phyloP scores from a whole-genome alignment of 2,888 invertebrate genomes.

The Asteroscopus sphinx region DNA sequence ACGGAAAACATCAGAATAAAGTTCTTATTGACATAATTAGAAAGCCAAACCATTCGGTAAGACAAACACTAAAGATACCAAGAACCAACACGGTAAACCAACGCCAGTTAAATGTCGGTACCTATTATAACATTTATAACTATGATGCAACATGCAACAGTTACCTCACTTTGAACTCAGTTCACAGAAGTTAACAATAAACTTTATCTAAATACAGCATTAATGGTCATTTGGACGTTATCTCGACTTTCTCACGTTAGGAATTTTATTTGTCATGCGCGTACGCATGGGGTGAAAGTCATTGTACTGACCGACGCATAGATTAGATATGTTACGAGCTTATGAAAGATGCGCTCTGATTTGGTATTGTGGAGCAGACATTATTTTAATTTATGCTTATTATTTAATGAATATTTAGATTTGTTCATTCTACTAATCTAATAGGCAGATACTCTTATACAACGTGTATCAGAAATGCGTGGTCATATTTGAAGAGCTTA shows the following conservation, averaged over 20 bases:
- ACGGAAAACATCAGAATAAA: background rate
- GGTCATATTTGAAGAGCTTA: too few species aligned
- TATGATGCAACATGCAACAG: slow-evolving; percentile 49
- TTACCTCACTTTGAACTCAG: slow-evolving; percentile 48
- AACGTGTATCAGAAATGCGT: too few species aligned
- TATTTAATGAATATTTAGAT: background rate
- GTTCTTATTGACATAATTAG: slow-evolving; percentile 33
- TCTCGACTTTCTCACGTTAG: slow-evolving; percentile 80
- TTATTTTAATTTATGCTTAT: slow-evolving; percentile 3
- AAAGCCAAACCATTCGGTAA: slow-evolving; percentile 15
- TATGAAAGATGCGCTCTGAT: slow-evolving; percentile 45
- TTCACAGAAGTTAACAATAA: slow-evolving; percentile 72
- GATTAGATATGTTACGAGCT: slow-evolving; percentile 52
- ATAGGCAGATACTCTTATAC: too few species aligned
- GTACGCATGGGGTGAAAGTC: slow-evolving; percentile 71
- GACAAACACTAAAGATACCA: slow-evolving; percentile 18
- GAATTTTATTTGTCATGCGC: slow-evolving; percentile 77
- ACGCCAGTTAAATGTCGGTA: slow-evolving; percentile 33
- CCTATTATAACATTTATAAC: slow-evolving; percentile 10
- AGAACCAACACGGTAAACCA: slow-evolving; percentile 41
- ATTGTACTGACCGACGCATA: slow-evolving; percentile 65
- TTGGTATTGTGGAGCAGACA: slow-evolving; percentile 10
- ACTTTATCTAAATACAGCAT: slow-evolving; percentile 69
- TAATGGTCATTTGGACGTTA: slow-evolving; percentile 73
- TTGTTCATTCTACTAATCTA: too few species aligned